Evolutionary conservation across 2,113 vertebrate genomes (phyloP).

Genomic region (Boleophthalmus pectinirostris): DNA sequence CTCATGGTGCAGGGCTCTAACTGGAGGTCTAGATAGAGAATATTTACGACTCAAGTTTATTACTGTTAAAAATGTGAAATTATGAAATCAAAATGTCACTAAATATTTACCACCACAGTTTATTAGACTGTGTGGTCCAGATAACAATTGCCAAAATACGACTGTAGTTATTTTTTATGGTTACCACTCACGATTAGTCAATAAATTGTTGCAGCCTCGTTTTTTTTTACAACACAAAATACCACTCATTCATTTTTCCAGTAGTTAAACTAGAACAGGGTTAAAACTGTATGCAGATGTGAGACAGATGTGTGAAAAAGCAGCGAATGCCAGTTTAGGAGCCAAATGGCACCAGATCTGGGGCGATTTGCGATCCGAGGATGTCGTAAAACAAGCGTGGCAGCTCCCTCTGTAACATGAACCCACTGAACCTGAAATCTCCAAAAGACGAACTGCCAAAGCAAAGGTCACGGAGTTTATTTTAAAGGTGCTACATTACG

Average conservation of each 20-base stretch:
- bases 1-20: too few species aligned
- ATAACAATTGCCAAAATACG: too few species aligned
- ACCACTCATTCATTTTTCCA: background rate
- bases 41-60: too few species aligned
- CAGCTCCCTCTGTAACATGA: conserved; percentile 21
- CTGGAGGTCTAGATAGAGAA: too few species aligned
- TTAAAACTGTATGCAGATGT: conserved; percentile 29
- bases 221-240: background rate
- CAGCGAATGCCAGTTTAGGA: conserved; percentile 9
- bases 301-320: conserved; percentile 27
- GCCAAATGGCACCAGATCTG: conserved; percentile 7
- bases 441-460: background rate
- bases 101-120: too few species aligned
- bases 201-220: too few species aligned
- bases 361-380: conserved; percentile 34
- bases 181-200: too few species aligned
- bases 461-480: background rate
- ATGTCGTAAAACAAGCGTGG: conserved; percentile 30
- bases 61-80: too few species aligned
- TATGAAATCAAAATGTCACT: too few species aligned
- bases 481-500: too few species aligned
- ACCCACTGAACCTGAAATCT: conserved; percentile 30
- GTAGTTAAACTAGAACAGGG: background rate
- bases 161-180: too few species aligned
- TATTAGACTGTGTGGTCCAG: too few species aligned